A percentile compares a stretch with the other conserved stretches of the same genome.
Evolutionary conservation across 2,113 vertebrate genomes (phyloP).

Genomic region (Chlamydotis undulata): DNA sequence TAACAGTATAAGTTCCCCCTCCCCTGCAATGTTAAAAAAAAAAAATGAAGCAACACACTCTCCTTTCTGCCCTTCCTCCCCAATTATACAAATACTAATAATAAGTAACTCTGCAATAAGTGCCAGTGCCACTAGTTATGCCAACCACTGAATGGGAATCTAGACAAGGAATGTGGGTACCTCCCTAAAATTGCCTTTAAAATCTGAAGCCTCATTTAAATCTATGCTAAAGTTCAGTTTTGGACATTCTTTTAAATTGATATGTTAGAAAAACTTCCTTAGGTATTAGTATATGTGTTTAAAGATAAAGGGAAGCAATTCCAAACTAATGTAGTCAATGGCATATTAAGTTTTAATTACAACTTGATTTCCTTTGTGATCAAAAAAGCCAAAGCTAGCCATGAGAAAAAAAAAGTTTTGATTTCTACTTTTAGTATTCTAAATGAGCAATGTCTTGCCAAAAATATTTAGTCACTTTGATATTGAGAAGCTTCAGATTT

Average conservation of each 20-base stretch:
- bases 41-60: too few relatives aligned
- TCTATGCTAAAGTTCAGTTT: neutral
- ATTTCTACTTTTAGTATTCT: neutral
- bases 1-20: fast-evolving
- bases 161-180: fast-evolving
- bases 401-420: neutral
- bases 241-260: neutral
- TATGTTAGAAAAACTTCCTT: neutral
- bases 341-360: neutral
- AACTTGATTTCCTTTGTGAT: neutral
- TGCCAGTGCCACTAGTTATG: neutral
- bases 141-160: neutral
- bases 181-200: neutral
- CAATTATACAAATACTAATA: neutral
- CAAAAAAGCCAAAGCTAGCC: neutral
- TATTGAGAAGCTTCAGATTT: neutral
- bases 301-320: neutral
- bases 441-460: neutral
- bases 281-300: fast-evolving
- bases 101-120: neutral
- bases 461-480: neutral
- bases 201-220: neutral
- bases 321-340: neutral
- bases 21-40: neutral
- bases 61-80: fast-evolving